Base-by-base conservation (phyloP, 2,888 invertebrate genomes). In the Mermis nigrescens region DNA sequence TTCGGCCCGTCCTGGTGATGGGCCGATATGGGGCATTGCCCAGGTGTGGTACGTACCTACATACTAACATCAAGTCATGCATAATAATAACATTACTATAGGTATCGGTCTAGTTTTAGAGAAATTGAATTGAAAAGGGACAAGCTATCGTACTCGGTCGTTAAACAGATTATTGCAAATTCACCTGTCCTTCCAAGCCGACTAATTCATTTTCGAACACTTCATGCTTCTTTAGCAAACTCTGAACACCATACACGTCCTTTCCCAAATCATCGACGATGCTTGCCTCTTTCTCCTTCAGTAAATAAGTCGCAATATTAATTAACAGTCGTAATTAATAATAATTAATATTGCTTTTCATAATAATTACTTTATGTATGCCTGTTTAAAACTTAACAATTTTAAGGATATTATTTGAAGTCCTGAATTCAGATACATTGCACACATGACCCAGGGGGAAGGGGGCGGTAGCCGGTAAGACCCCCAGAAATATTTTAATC, bases 171-270 rank as follows among this genome's bases (percentile, higher is more conserved):
- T 86, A n/a, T n/a, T n/a, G n/a, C n/a, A n/a, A n/a, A n/a, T n/a
- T 84, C 38, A 89, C 77, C 73, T 89, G 90, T 0, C 88, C 90
- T 70, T 94, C 91, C 24, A 94, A 77, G 0, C 91, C 87, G 0
- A 86, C 83, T 60, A 94, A 76, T 72, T 95, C 94, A 71, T 89
- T 91, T 74, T 91, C 90, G 65, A 87, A 86, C 0, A 86, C 84
- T 75, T 91, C 91, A 71, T 94, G 94, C 65, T 84, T 83, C 57
- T 91, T 79, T 46, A 86, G 79, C 62, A 90, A 78, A 0, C 84
- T 82, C 62, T 86, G 76, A 2, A 89, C 89, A 0, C 87, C 84
- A 67, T 89, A 85, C 58, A 88, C 79, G 76, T 92, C 91, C 55
- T 86, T 79, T 65, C 83, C 83, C 22, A 83, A 76, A 62, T 79